These are phyloP conservation scores for Rhinoptilus africanus DNA, from an alignment of 2,113 vertebrate genomes.

Conservation along the genomic window DNA sequence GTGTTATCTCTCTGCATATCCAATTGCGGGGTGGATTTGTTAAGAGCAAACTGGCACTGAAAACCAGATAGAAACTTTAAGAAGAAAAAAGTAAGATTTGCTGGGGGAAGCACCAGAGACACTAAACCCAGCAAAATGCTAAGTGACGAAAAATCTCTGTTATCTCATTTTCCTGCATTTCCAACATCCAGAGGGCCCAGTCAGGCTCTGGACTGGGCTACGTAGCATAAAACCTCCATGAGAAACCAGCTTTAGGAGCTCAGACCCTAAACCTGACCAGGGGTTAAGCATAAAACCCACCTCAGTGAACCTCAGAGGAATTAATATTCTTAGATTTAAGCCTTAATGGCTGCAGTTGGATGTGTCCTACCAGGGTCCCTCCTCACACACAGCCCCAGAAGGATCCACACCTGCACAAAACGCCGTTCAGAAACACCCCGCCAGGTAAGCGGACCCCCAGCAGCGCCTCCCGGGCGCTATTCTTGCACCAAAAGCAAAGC, in stretches of 20 bases:
- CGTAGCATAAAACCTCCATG: rapidly evolving
- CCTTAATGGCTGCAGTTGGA: rapidly evolving
- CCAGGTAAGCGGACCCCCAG: rapidly evolving
- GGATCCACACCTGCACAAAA: neutral
- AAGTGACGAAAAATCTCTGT: neutral
- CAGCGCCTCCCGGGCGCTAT: neutral
- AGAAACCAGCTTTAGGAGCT: neutral
- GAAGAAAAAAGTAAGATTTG: neutral
- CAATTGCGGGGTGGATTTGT: neutral
- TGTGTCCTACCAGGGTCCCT: neutral
- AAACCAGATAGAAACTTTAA: neutral
- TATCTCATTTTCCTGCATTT: neutral
- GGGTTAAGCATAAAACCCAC: rapidly evolving
- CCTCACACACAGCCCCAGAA: rapidly evolving
- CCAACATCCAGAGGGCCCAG: neutral
- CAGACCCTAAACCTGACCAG: rapidly evolving
- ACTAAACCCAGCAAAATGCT: neutral
- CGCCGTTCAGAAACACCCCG: rapidly evolving
- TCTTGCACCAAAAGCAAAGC: neutral
- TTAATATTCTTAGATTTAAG: rapidly evolving
- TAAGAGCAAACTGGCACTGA: neutral
- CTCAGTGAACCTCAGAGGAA: neutral
- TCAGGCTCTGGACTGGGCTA: neutral
- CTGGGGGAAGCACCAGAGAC: neutral
- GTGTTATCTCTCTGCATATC: neutral